Conservation (phyloP, 2,113 vertebrate species). For the Polypterus senegalus region DNA sequence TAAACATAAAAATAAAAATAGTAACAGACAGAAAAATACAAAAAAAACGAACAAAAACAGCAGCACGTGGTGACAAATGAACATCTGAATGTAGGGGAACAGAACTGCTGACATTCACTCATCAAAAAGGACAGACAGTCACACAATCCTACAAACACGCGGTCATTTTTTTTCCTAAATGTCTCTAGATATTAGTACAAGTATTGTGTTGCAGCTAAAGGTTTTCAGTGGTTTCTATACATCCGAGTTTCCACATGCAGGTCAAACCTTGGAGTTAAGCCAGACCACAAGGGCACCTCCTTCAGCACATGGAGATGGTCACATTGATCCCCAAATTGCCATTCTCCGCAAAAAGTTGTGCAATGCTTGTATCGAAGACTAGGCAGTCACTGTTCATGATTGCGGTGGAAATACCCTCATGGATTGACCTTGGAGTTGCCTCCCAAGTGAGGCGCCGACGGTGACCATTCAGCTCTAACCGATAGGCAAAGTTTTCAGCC, state of each 20-base stretch:
- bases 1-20: constrained; percentile 84
- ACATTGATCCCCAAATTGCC: constrained; percentile 98
- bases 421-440: constrained; percentile 92
- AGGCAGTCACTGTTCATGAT: constrained; percentile 99
- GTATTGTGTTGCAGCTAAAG: constrained; percentile 12
- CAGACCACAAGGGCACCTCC: constrained; percentile 47
- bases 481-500: constrained; percentile 95
- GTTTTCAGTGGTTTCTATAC: constrained; percentile 71
- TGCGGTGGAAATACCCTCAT: constrained; percentile 95
- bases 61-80: constrained; percentile 69
- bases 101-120: constrained; percentile 51
- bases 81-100: constrained; percentile 8
- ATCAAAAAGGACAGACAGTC: constrained; percentile 37
- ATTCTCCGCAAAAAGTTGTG: constrained; percentile 96
- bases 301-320: constrained; percentile 98
- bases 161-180: constrained; percentile 29
- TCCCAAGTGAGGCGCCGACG: constrained; percentile 96
- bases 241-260: constrained; percentile 76
- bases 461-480: constrained; percentile 94
- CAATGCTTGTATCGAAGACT: constrained; percentile 97
- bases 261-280: constrained; percentile 51
- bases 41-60: constrained; percentile 70
- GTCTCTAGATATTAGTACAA: too few species aligned
- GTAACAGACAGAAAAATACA: constrained; percentile 62
- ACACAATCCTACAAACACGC: constrained; percentile 71